Percentiles rank a stretch among this genome's conserved stretches.
These are phyloP conservation scores for Yponomeuta sedellus DNA, from an alignment of 2,888 invertebrate genomes.

Conservation along the genomic window DNA sequence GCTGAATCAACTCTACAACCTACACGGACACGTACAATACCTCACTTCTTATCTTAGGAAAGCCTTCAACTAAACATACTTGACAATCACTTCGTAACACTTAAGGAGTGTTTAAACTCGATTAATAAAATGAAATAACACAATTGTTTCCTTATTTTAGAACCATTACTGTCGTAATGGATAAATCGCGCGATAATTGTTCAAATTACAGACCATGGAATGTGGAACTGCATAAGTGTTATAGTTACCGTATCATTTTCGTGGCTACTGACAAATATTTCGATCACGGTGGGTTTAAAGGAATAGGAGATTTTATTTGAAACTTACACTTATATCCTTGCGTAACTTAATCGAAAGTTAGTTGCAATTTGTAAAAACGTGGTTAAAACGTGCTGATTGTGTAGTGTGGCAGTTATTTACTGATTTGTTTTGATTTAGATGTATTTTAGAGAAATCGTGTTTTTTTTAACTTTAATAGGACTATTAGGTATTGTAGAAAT, in stretches of 20 bases:
- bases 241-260: slow-evolving; percentile 20
- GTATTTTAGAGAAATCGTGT: too few relatives aligned
- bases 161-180: slow-evolving; percentile 15
- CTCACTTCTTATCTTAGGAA: background rate
- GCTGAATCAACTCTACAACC: too few relatives aligned
- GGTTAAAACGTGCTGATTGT: too few relatives aligned
- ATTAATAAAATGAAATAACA: background rate
- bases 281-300: background rate
- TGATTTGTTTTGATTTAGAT: too few relatives aligned
- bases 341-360: too few relatives aligned
- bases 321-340: too few relatives aligned
- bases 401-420: too few relatives aligned
- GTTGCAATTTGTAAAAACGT: too few relatives aligned
- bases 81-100: slow-evolving; percentile 2
- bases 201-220: slow-evolving; percentile 23
- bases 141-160: slow-evolving; percentile 21
- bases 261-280: slow-evolving; percentile 22
- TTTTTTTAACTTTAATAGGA: too few relatives aligned
- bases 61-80: slow-evolving; percentile 4
- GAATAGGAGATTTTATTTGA: background rate
- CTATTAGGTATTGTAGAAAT: too few relatives aligned
- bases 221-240: slow-evolving; percentile 10
- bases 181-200: slow-evolving; percentile 18
- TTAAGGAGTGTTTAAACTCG: background rate
- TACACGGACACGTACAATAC: background rate